phyloP scores from a whole-genome alignment of 2,888 invertebrate genomes.

The Phyllotreta striolata region DNA sequence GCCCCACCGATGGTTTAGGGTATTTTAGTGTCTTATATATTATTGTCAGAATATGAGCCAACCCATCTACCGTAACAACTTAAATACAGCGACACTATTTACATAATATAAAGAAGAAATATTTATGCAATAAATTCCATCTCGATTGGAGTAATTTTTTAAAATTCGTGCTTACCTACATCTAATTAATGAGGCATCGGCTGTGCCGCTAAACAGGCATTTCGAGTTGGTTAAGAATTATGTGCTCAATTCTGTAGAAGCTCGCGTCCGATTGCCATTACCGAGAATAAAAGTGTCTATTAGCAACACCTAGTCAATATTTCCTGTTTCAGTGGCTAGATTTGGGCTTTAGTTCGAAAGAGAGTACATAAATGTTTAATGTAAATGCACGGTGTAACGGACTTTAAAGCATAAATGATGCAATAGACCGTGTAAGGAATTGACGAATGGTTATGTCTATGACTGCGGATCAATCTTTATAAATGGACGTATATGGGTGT shows the following conservation, averaged over 20 bases:
- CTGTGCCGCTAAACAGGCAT: too few relatives aligned
- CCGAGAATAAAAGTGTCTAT: conserved; percentile 17
- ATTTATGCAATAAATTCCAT: too few relatives aligned
- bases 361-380: conserved; percentile 42
- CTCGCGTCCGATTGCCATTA: conserved; percentile 15
- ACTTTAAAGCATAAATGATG: conserved; percentile 51
- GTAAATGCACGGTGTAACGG: conserved; percentile 42
- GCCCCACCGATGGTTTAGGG: conserved; percentile 5
- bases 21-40: conserved; percentile 11
- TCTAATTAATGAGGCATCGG: too few relatives aligned
- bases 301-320: conserved; percentile 24
- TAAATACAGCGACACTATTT: too few relatives aligned
- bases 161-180: too few relatives aligned
- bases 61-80: not conserved
- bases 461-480: conserved; percentile 56
- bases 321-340: conserved; percentile 33
- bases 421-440: conserved; percentile 47
- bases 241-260: conserved; percentile 2
- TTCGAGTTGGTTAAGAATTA: not conserved
- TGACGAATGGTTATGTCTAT: conserved; percentile 58
- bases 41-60: conserved; percentile 9
- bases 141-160: too few relatives aligned
- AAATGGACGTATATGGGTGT: conserved; percentile 49
- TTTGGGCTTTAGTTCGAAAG: conserved; percentile 28
- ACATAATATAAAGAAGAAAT: too few relatives aligned